A percentile compares a stretch with the other conserved stretches of the same genome.
Evolutionary conservation across 2,888 invertebrate species (phyloP).

Genomic region (Lasioglossum figueresi): DNA sequence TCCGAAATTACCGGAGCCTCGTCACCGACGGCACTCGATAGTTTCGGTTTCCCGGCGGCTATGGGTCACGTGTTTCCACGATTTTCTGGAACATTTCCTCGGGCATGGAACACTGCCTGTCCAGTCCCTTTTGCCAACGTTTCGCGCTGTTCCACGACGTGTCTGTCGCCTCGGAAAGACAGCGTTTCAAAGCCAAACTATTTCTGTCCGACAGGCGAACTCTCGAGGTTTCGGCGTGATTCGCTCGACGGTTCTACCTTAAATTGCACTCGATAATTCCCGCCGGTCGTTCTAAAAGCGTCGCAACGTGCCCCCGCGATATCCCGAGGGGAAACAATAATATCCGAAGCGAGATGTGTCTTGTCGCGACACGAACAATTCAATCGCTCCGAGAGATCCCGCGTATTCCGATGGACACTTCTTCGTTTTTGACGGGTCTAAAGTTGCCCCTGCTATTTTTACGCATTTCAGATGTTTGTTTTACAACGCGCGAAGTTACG

Average conservation of each 20-base stretch:
- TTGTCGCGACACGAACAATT: neutral
- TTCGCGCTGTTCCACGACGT: neutral
- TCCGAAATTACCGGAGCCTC: neutral
- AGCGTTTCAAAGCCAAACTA: slow-evolving; percentile 14
- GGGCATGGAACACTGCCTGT: neutral
- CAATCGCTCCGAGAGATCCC: neutral
- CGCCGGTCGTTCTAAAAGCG: neutral
- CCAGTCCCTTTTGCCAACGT: slow-evolving; percentile 3
- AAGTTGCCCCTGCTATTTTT: neutral
- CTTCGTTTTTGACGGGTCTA: neutral
- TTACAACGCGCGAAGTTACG: neutral
- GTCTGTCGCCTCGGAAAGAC: slow-evolving; percentile 12
- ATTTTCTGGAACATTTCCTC: slow-evolving; percentile 39
- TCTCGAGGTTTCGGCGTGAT: neutral
- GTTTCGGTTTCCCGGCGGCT: slow-evolving; percentile 47
- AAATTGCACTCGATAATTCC: neutral
- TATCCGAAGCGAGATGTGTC: neutral
- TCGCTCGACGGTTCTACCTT: neutral
- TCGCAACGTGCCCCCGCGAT: neutral
- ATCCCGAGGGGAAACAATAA: neutral
- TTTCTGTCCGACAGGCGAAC: slow-evolving; percentile 22
- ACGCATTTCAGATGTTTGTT: neutral
- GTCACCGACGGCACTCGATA: slow-evolving; percentile 23
- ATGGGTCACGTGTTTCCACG: slow-evolving; percentile 20
- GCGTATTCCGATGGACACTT: neutral